Base-by-base conservation (phyloP, 2,888 invertebrate species). In the Itoplectis maculator region DNA sequence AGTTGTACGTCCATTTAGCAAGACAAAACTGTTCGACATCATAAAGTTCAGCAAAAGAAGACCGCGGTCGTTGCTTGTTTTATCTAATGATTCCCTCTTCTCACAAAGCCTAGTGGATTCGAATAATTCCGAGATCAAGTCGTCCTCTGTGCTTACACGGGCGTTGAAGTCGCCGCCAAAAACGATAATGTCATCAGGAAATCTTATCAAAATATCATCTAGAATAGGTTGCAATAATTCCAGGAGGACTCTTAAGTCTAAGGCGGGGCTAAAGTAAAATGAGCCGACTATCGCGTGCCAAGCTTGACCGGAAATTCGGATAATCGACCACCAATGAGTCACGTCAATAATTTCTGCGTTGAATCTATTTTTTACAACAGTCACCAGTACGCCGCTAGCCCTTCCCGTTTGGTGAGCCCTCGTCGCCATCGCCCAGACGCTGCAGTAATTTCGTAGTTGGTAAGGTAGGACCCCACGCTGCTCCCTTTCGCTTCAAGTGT, bases 251-350 rank as follows among this genome's bases (percentile, higher is more conserved):
- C 6, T n/a, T 0, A 35, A 5, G n/a, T 59, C 59, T 2, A 59
- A n/a, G 5, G 35, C 37, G 4, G 59, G 59, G 11, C 37, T 59
- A 23, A 35, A 59, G 6, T 59, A 59, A 35, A 66, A 66, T 2
- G 54, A 51, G 7, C 15, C 63, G 4, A 66, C 18, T 11, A 76
- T 66, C 9, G 59, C 51, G 4, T 29, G 29, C 66, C 66, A 54
- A 0, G 45, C 1, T 8, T 11, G 23, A n/a, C 47, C 13, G 2
- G 18, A 1, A n/a, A 65, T 40, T 18, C 75, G 13, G 4, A 56
- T 23, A 9, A 75, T 51, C 2, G 20, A 5, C 75, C 75, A 75
- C n/a, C n/a, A n/a, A n/a, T n/a, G n/a, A n/a, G n/a, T n/a, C n/a
- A n/a, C n/a, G n/a, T n/a, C n/a, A n/a, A n/a, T n/a, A n/a, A n/a